phyloP scores from a whole-genome alignment of 92 coral and sea anemone genomes.

The Porites lobata region DNA sequence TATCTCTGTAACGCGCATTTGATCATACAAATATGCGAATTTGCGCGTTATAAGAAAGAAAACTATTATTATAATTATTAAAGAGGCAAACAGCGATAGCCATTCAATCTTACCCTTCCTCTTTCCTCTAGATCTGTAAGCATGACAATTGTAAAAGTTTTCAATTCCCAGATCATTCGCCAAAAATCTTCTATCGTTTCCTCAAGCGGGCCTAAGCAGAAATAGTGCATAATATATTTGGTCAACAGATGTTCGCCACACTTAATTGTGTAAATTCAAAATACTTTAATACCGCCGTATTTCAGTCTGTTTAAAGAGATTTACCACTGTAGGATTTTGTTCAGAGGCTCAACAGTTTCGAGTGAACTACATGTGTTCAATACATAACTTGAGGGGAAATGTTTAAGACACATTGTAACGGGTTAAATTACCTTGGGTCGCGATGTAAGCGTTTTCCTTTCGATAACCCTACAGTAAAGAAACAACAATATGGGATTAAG shows the following conservation, averaged over 20 bases:
- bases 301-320: no score
- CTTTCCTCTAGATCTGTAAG: constrained; percentile 91
- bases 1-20: no score
- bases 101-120: constrained; percentile 79
- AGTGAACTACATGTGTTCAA: no score
- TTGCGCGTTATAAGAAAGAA: no score
- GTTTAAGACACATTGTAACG: neutral
- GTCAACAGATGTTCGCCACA: no score
- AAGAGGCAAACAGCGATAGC: neutral
- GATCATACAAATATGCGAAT: no score
- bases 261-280: no score
- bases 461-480: constrained; percentile 87
- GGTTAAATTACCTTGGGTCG: constrained; percentile 81
- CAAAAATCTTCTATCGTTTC: constrained; percentile 95
- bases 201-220: constrained; percentile 79
- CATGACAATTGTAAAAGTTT: constrained; percentile 96
- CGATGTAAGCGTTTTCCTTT: constrained; percentile 95
- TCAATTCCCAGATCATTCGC: constrained; percentile 98
- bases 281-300: no score
- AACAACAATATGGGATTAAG: neutral
- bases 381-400: no score
- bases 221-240: neutral
- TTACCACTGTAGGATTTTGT: no score
- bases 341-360: no score
- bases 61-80: no score